Percentiles rank a stretch among this genome's conserved stretches.
These are phyloP conservation scores for Plumapathes pennacea DNA, from an alignment of 92 coral and sea anemone genomes.

Conservation along the genomic window DNA sequence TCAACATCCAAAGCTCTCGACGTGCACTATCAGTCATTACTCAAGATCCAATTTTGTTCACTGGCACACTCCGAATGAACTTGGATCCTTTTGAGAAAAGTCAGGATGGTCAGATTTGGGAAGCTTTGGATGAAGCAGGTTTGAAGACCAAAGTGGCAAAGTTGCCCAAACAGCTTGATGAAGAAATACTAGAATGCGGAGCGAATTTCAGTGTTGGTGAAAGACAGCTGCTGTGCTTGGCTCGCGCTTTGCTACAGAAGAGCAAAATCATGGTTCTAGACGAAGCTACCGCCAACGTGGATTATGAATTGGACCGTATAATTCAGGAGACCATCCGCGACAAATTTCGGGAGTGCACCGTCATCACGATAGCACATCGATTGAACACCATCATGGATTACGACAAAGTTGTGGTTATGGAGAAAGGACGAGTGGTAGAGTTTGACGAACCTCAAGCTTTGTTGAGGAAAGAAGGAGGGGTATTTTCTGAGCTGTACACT, in stretches of 20 bases:
- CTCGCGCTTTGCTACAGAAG: constrained; percentile 50
- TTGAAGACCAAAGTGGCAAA: constrained; percentile 44
- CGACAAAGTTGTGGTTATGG: constrained; percentile 61
- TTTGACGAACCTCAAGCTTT: constrained; percentile 58
- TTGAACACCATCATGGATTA: constrained; percentile 64
- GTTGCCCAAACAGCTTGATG: constrained; percentile 53
- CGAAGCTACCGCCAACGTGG: constrained; percentile 67
- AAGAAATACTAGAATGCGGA: constrained; percentile 48
- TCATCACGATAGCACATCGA: constrained; percentile 48
- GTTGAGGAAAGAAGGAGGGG: constrained; percentile 49
- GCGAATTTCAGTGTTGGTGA: constrained; percentile 37
- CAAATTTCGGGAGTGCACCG: constrained; percentile 51
- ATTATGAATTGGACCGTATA: constrained; percentile 63
- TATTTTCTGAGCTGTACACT: constrained; percentile 55
- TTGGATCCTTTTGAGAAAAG: constrained; percentile 49
- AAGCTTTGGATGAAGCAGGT: constrained; percentile 48
- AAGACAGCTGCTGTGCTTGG: constrained; percentile 46
- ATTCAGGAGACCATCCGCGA: constrained; percentile 62
- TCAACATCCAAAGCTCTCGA: constrained; percentile 61
- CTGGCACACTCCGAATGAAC: constrained; percentile 52
- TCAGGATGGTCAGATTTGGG: constrained; percentile 55
- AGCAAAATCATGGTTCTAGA: constrained; percentile 58
- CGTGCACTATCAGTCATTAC: constrained; percentile 54
- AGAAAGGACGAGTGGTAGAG: constrained; percentile 61
- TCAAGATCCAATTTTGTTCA: constrained; percentile 47